These are phyloP conservation scores for Lamproptera curius DNA, from an alignment of 2,888 invertebrate genomes.

Conservation along the genomic window DNA sequence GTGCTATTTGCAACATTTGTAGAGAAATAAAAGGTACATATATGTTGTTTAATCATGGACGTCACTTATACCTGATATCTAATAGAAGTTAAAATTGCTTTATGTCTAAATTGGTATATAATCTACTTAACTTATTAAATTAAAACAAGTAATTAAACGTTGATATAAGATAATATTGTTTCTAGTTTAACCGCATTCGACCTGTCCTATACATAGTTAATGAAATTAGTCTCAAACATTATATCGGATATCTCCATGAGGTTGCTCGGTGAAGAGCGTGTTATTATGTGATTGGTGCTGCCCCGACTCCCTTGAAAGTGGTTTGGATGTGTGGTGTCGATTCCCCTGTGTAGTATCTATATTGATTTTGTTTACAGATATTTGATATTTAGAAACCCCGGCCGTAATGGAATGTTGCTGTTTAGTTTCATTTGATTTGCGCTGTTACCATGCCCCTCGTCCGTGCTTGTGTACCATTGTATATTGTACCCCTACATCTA, in stretches of 20 bases:
- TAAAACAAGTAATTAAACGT: no score
- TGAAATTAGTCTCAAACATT: no score
- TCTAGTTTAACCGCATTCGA: no score
- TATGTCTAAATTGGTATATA: no score
- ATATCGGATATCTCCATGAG: conserved; percentile 51
- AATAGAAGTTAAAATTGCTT: no score
- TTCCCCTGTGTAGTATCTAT: conserved; percentile 55
- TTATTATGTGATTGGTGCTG: conserved; percentile 75
- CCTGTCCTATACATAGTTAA: no score
- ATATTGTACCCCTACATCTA: conserved; percentile 27
- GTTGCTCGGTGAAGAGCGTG: conserved; percentile 58
- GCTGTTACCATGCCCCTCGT: conserved; percentile 42
- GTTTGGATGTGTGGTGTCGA: conserved; percentile 65
- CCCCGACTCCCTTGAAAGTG: conserved; percentile 58
- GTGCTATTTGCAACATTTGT: no score
- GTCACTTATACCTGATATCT: no score
- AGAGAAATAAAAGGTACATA: no score
- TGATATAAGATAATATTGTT: no score
- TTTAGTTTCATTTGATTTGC: conserved; percentile 50
- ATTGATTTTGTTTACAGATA: conserved; percentile 41
- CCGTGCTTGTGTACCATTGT: conserved; percentile 49
- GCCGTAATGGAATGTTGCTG: conserved; percentile 53
- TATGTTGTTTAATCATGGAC: no score
- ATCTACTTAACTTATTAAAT: no score
- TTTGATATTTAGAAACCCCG: conserved; percentile 46